These are phyloP conservation scores for Aculops lycopersici DNA, from an alignment of 1,140 invertebrate species.

Conservation along the genomic window DNA sequence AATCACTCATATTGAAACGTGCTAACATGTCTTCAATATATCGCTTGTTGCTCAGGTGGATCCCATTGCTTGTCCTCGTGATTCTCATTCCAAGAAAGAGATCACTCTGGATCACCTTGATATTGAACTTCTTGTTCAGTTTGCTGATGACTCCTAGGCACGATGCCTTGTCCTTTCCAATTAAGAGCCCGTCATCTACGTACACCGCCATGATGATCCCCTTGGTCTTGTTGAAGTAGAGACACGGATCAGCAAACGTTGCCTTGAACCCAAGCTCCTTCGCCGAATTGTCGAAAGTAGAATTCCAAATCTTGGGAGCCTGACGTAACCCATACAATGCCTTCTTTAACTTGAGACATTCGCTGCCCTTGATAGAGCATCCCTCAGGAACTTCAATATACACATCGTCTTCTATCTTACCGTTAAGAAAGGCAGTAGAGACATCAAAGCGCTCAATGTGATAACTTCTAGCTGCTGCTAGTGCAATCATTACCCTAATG, in stretches of 20 bases:
- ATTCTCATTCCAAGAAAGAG: conserved; percentile 1
- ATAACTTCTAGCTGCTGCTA: conserved; percentile 1
- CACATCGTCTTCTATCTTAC: conserved; percentile 16
- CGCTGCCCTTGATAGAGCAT: conserved; percentile 11
- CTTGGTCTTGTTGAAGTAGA: neutral
- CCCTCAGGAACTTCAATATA: conserved; percentile 17
- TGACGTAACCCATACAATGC: conserved; percentile 11
- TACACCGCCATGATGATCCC: conserved; percentile 15
- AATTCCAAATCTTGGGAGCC: conserved; percentile 9
- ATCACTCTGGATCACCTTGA: conserved; percentile 4
- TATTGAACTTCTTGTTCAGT: conserved; percentile 9
- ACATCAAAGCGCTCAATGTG: conserved; percentile 11
- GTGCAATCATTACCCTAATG: neutral
- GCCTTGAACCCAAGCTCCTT: conserved; percentile 1
- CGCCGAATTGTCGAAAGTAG: conserved; percentile 9
- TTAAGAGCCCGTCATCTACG: conserved; percentile 19
- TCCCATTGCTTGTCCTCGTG: conserved; percentile 2
- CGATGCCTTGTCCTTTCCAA: conserved; percentile 4
- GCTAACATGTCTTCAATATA: neutral
- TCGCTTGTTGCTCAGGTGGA: neutral
- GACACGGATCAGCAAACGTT: neutral
- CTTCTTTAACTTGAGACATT: conserved; percentile 8
- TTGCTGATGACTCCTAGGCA: neutral
- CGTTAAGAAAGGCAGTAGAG: conserved; percentile 17
- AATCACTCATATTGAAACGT: conserved; percentile 12